Evolutionary conservation across 2,797 vertebrate genomes (phyloP).

Genomic region (Enteromius viviparus): DNA sequence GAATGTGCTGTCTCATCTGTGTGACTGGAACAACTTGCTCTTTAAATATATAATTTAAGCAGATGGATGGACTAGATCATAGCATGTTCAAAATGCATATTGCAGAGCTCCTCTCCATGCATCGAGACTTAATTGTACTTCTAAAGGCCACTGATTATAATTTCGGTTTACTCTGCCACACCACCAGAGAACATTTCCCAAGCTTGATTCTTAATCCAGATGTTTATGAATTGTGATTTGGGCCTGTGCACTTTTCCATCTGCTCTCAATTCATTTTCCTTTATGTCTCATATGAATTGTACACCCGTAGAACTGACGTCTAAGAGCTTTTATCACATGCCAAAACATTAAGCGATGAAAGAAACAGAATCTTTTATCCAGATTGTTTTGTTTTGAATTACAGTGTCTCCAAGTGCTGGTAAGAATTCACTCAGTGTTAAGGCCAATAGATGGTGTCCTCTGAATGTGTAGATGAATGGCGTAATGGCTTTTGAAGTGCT

Average conservation of each 20-base stretch:
- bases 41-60: not conserved
- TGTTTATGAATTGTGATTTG: slow-evolving; percentile 71
- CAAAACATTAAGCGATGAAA: slow-evolving; percentile 73
- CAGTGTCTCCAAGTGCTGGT: slow-evolving; percentile 43
- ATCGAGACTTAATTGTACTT: slow-evolving; percentile 21
- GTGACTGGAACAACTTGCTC: not conserved
- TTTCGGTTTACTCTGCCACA: slow-evolving; percentile 22
- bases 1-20: not conserved
- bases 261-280: slow-evolving; percentile 71
- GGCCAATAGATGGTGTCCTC: slow-evolving; percentile 18
- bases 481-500: slow-evolving; percentile 54
- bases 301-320: slow-evolving; percentile 67
- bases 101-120: not conserved
- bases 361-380: slow-evolving; percentile 66
- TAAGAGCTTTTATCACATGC: slow-evolving; percentile 72
- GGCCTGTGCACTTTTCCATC: slow-evolving; percentile 68
- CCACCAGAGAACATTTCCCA: slow-evolving; percentile 38
- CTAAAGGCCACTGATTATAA: slow-evolving; percentile 17
- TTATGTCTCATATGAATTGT: slow-evolving; percentile 75
- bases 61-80: not conserved
- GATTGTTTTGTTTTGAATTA: slow-evolving; percentile 60
- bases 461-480: slow-evolving; percentile 44
- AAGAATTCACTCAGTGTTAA: slow-evolving; percentile 40
- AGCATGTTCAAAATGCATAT: not conserved
- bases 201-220: slow-evolving; percentile 69